Percentiles rank a stretch among this genome's conserved stretches.
These are phyloP conservation scores for Enteromius anoplus DNA, from an alignment of 2,797 vertebrate genomes.

Conservation along the genomic window DNA sequence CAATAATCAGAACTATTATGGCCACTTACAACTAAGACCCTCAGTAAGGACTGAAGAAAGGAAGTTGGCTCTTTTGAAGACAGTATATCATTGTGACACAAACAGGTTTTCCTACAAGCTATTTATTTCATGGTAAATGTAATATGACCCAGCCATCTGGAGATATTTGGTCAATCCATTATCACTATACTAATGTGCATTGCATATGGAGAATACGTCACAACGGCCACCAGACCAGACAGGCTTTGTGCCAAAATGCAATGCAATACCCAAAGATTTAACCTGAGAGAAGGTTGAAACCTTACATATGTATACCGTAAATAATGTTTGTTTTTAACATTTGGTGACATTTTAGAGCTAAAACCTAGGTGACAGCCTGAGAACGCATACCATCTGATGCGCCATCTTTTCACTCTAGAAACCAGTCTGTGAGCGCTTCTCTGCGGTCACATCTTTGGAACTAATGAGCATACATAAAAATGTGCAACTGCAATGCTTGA, in stretches of 20 bases:
- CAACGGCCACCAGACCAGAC: constrained; percentile 15
- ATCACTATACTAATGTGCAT: constrained; percentile 28
- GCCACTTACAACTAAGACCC: not conserved
- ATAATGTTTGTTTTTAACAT: not conserved
- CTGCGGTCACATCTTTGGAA: constrained; percentile 51
- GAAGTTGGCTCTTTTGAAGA: constrained; percentile 25
- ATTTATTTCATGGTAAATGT: constrained; percentile 28
- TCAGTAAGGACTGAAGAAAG: constrained; percentile 9
- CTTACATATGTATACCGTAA: constrained; percentile 6
- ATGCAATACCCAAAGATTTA: not conserved
- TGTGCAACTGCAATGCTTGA: constrained; percentile 55
- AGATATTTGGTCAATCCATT: constrained; percentile 48
- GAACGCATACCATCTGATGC: constrained; percentile 59
- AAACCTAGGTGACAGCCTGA: constrained; percentile 55
- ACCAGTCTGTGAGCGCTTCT: no score
- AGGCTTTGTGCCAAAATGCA: constrained; percentile 10
- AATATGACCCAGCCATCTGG: constrained; percentile 33
- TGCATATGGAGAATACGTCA: constrained; percentile 4
- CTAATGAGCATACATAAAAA: constrained; percentile 60
- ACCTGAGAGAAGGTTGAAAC: not conserved
- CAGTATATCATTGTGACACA: not conserved
- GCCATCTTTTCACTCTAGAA: not conserved
- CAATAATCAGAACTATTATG: constrained; percentile 8
- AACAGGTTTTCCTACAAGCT: not conserved
- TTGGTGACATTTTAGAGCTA: constrained; percentile 3